phyloP scores from a whole-genome alignment of 2,888 invertebrate genomes.

The Xestia sexstrigata region DNA sequence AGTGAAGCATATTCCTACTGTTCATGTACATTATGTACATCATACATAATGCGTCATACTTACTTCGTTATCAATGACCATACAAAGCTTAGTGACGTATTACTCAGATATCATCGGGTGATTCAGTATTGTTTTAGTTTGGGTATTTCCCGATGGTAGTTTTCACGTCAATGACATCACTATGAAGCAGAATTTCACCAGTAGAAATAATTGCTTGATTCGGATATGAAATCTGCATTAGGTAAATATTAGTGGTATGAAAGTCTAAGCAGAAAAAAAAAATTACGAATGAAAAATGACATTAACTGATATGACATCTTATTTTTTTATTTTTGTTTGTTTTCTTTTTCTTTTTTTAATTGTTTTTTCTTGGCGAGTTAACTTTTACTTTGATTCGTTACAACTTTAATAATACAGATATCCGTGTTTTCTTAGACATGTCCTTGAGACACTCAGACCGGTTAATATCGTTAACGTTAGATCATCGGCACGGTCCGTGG shows the following conservation, averaged over 20 bases:
- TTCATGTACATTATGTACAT: too few species aligned
- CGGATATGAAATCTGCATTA: background rate
- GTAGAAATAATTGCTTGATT: background rate
- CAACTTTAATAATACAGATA: conserved; percentile 1
- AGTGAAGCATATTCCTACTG: too few species aligned
- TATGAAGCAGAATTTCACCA: conserved; percentile 1
- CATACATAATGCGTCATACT: background rate
- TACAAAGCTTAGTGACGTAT: conserved; percentile 20
- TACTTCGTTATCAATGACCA: background rate
- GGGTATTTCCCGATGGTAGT: conserved; percentile 34
- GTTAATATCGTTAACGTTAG: conserved; percentile 4
- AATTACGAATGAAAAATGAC: background rate
- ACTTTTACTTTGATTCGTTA: background rate
- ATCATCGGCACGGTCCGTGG: conserved; percentile 1
- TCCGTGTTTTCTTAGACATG: background rate
- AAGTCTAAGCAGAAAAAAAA: background rate
- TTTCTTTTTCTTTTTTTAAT: background rate
- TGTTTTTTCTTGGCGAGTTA: background rate
- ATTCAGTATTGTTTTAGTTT: conserved; percentile 38
- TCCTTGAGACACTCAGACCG: conserved; percentile 30
- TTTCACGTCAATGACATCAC: background rate
- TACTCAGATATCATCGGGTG: conserved; percentile 12
- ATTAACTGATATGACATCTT: background rate
- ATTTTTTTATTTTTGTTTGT: background rate
- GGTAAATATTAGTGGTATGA: background rate